These are phyloP conservation scores for Naja naja DNA, from an alignment of 2,113 vertebrate species.

Conservation along the genomic window DNA sequence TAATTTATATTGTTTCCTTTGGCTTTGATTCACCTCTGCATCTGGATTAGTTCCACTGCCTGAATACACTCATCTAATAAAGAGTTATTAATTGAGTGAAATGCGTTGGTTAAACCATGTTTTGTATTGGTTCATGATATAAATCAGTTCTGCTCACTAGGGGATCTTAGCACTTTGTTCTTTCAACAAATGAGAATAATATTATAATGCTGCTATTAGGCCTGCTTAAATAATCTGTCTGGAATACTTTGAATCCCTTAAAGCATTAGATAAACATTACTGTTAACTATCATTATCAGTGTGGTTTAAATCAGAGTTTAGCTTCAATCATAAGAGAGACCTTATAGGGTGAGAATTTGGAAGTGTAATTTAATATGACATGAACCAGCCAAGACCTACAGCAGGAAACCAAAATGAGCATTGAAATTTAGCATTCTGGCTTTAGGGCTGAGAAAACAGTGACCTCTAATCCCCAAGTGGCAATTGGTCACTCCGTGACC, in stretches of 20 bases:
- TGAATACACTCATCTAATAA: constrained; percentile 33
- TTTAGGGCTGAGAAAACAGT: constrained; percentile 46
- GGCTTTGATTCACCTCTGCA: not conserved
- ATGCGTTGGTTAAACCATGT: not conserved
- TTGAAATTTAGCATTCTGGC: constrained; percentile 47
- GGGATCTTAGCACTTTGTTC: not conserved
- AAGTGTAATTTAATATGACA: constrained; percentile 40
- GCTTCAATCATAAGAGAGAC: constrained; percentile 45
- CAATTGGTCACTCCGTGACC: constrained; percentile 19
- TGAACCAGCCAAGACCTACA: constrained; percentile 34
- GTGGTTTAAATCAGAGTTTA: not conserved
- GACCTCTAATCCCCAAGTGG: constrained; percentile 37
- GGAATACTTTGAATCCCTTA: not conserved
- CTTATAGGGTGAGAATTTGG: constrained; percentile 45
- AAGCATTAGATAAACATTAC: not conserved
- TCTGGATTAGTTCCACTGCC: not conserved
- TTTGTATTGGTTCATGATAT: not conserved
- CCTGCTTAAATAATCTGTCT: not conserved
- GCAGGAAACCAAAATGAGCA: constrained; percentile 32
- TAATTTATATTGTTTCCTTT: not conserved
- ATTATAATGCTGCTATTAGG: not conserved
- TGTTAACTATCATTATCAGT: not conserved
- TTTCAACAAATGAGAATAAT: not conserved
- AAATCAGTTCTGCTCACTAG: not conserved
- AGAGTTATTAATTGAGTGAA: not conserved